These are phyloP conservation scores for Dendroctonus valens DNA, from an alignment of 1,140 invertebrate species.

Conservation along the genomic window DNA sequence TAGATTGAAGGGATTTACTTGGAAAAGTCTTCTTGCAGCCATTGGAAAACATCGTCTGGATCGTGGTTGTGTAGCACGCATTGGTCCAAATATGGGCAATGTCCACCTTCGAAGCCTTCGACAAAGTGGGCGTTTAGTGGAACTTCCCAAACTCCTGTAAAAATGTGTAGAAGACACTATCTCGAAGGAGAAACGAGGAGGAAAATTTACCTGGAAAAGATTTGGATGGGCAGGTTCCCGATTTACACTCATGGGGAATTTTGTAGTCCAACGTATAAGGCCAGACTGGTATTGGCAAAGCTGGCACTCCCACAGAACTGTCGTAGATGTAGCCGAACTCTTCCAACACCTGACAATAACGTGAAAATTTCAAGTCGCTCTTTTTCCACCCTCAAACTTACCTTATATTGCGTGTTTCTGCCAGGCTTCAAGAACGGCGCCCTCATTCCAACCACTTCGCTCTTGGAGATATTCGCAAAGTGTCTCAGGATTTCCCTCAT, in stretches of 20 bases:
- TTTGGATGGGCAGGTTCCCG: slow-evolving; percentile 86
- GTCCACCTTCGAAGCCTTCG: slow-evolving; percentile 84
- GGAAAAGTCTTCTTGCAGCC: slow-evolving; percentile 88
- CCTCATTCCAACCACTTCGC: slow-evolving; percentile 83
- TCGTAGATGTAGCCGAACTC: slow-evolving; percentile 92
- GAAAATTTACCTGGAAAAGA: slow-evolving; percentile 74
- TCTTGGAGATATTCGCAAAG: slow-evolving; percentile 79
- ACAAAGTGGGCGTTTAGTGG: slow-evolving; percentile 90
- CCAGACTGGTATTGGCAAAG: slow-evolving; percentile 83
- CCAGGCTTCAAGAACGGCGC: slow-evolving; percentile 89
- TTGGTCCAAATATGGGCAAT: slow-evolving; percentile 90
- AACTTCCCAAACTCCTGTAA: slow-evolving; percentile 85
- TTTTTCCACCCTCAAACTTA: slow-evolving; percentile 44
- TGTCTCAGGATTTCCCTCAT: slow-evolving; percentile 84
- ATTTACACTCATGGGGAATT: slow-evolving; percentile 89
- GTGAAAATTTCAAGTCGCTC: slow-evolving; percentile 2
- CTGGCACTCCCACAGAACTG: slow-evolving; percentile 83
- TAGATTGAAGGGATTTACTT: slow-evolving; percentile 53
- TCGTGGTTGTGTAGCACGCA: slow-evolving; percentile 90
- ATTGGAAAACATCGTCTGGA: slow-evolving; percentile 82
- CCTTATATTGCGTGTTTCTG: slow-evolving; percentile 88
- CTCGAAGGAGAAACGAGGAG: neutral
- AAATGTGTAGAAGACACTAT: neutral
- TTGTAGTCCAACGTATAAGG: slow-evolving; percentile 91
- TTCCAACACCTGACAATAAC: slow-evolving; percentile 66